Percentiles rank a stretch among this genome's conserved stretches.
Evolutionary conservation across 2,797 vertebrate genomes (phyloP).

Genomic region (Acipenser oxyrinchus): DNA sequence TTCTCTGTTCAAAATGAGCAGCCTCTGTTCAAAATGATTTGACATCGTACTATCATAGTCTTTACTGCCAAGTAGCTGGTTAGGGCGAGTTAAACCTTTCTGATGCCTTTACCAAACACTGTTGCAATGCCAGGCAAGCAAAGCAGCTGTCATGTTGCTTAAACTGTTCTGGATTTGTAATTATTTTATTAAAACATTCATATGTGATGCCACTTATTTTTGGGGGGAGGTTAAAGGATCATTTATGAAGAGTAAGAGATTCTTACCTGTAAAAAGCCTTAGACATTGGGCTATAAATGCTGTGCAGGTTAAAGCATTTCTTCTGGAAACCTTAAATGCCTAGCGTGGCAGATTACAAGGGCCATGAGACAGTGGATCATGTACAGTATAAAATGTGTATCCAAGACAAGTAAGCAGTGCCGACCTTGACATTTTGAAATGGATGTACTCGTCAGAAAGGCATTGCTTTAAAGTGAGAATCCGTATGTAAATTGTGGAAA

Average conservation of each 20-base stretch:
- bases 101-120: constrained; percentile 9
- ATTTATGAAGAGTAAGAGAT: too few relatives aligned
- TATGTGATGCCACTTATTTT: too few relatives aligned
- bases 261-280: too few relatives aligned
- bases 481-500: not conserved
- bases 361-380: not conserved
- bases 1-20: constrained; percentile 43
- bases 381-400: not conserved
- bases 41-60: not conserved
- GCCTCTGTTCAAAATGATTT: not conserved
- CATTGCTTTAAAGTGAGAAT: not conserved
- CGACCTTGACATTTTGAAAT: not conserved
- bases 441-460: not conserved
- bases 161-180: too few relatives aligned
- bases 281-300: too few relatives aligned
- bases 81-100: too few relatives aligned
- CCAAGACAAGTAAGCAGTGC: not conserved
- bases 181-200: too few relatives aligned
- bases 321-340: not conserved
- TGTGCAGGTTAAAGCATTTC: too few relatives aligned
- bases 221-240: too few relatives aligned
- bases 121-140: not conserved
- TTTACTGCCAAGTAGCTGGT: too few relatives aligned
- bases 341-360: not conserved
- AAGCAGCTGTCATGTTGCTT: not conserved